Conservation (phyloP, 2,113 vertebrate genomes). For the Pseudorasbora parva region DNA sequence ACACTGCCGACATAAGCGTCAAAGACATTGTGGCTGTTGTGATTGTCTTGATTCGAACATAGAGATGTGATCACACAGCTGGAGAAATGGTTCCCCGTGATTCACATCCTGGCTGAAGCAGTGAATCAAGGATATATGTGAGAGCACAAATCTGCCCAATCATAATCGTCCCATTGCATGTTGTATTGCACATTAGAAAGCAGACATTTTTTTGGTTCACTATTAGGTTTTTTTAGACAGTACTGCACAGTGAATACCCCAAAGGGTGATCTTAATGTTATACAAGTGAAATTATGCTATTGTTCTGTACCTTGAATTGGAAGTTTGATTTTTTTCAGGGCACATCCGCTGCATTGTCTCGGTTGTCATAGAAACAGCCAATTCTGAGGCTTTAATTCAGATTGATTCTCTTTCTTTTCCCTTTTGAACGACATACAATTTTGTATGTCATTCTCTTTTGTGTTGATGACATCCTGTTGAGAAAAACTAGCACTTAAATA, state of each 20-base stretch:
- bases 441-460: slow-evolving; percentile 28
- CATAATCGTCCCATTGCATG: background rate
- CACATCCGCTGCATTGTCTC: slow-evolving; percentile 14
- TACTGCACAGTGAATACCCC: background rate
- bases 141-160: background rate
- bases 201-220: background rate
- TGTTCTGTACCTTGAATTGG: slow-evolving; percentile 3
- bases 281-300: background rate
- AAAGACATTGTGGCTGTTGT: background rate
- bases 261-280: background rate
- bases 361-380: slow-evolving; percentile 34
- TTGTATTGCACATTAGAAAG: background rate
- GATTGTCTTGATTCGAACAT: background rate
- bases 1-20: slow-evolving; percentile 27
- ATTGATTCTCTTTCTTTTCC: slow-evolving; percentile 21
- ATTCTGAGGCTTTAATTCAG: slow-evolving; percentile 28
- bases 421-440: background rate
- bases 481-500: slow-evolving; percentile 31
- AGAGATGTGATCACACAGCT: slow-evolving; percentile 4
- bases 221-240: background rate
- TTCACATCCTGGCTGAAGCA: background rate
- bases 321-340: slow-evolving; percentile 13
- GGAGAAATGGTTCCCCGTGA: background rate
- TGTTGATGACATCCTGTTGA: slow-evolving; percentile 1
- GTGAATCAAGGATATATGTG: background rate